phyloP scores from a whole-genome alignment of 2,797 vertebrate genomes.

The Gastrophryne carolinensis region DNA sequence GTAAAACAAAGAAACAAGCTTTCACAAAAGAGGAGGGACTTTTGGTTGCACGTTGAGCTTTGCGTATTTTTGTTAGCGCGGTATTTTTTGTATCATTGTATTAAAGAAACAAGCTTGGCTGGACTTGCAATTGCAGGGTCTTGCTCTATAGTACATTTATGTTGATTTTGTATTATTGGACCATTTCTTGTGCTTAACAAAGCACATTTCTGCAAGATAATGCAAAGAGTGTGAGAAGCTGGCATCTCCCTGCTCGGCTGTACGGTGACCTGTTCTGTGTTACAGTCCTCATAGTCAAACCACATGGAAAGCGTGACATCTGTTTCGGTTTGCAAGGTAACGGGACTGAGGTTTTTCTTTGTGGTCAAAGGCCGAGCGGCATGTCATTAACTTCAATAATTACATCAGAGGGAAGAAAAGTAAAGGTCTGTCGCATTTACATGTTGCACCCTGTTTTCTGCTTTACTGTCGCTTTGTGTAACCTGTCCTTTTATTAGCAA shows the following conservation, averaged over 20 bases:
- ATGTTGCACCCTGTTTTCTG: slow-evolving; percentile 66
- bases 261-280: slow-evolving; percentile 61
- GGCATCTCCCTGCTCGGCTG: slow-evolving; percentile 56
- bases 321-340: slow-evolving; percentile 68
- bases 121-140: no score
- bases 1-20: no score
- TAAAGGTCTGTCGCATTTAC: slow-evolving; percentile 53
- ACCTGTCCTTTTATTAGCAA: neutral
- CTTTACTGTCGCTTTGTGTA: neutral
- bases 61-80: no score
- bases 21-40: no score
- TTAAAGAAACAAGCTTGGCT: no score
- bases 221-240: slow-evolving; percentile 56
- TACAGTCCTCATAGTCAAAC: slow-evolving; percentile 64
- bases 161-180: no score
- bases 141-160: no score
- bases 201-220: slow-evolving; percentile 23
- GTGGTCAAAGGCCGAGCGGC: slow-evolving; percentile 77
- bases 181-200: no score
- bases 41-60: no score
- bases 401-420: slow-evolving; percentile 66
- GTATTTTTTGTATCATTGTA: no score
- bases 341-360: slow-evolving; percentile 67
- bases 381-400: slow-evolving; percentile 79
- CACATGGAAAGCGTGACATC: slow-evolving; percentile 66